Percentiles rank a stretch among this genome's conserved stretches.
Evolutionary conservation across 2,113 vertebrate species (phyloP).

Genomic region (Sinocyclocheilus rhinocerous): DNA sequence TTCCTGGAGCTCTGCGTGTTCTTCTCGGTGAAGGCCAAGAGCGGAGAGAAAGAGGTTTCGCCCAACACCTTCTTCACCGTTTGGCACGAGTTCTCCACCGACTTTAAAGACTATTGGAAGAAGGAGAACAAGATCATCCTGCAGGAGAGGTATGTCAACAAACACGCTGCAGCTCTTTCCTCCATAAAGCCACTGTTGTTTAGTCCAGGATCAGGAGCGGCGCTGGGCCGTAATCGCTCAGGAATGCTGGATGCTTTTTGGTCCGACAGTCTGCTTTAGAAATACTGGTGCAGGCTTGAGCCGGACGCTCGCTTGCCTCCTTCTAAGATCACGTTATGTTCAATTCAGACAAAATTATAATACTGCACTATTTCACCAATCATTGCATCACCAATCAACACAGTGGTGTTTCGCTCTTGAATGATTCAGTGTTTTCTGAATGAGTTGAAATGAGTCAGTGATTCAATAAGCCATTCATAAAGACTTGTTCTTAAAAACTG

Average conservation of each 20-base stretch:
- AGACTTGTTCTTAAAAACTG: no score
- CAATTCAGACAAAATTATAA: not conserved
- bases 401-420: no score
- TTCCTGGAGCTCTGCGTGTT: conserved; percentile 90
- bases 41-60: conserved; percentile 93
- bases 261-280: no score
- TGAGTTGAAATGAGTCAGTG: no score
- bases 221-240: conserved; percentile 16
- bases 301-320: no score
- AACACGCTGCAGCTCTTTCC: not conserved
- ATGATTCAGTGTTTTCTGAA: no score
- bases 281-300: no score
- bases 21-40: conserved; percentile 93
- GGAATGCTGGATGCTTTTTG: conserved; percentile 24
- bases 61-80: conserved; percentile 90
- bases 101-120: conserved; percentile 98
- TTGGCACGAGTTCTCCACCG: conserved; percentile 97
- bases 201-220: conserved; percentile 37
- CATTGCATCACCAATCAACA: no score
- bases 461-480: no score
- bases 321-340: no score
- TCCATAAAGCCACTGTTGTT: conserved; percentile 14
- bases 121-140: conserved; percentile 95
- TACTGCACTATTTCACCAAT: no score
- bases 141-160: conserved; percentile 85